These are phyloP conservation scores for Diploscapter pachys DNA, from an alignment of 1,140 invertebrate genomes.

Conservation along the genomic window DNA sequence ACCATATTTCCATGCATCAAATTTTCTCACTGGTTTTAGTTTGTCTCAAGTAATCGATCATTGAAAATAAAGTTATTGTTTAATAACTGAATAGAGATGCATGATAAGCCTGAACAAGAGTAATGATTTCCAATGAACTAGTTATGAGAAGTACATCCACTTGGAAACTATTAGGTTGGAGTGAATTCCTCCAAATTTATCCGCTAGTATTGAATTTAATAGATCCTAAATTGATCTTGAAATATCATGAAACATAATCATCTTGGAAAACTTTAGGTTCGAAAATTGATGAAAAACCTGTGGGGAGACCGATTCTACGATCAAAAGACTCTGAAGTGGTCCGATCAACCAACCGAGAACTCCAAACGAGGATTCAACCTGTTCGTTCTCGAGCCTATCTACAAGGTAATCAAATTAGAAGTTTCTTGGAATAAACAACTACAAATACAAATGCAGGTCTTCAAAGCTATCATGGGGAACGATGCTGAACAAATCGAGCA, in stretches of 20 bases:
- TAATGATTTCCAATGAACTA: too few species aligned
- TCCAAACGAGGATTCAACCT: slow-evolving; percentile 96
- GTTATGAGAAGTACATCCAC: too few species aligned
- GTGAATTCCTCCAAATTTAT: too few species aligned
- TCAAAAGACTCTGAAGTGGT: slow-evolving; percentile 93
- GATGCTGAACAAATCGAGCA: slow-evolving; percentile 86
- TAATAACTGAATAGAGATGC: too few species aligned
- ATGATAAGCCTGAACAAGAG: too few species aligned
- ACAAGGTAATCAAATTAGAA: slow-evolving; percentile 68
- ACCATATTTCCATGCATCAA: neutral
- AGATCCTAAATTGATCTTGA: too few species aligned
- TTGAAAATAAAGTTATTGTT: slow-evolving; percentile 63
- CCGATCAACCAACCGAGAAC: slow-evolving; percentile 75
- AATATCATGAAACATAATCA: too few species aligned
- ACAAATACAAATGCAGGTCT: slow-evolving; percentile 65
- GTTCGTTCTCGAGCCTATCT: slow-evolving; percentile 97
- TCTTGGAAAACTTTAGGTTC: slow-evolving; percentile 61
- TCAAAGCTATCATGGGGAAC: slow-evolving; percentile 95
- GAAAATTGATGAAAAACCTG: slow-evolving; percentile 86
- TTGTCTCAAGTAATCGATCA: neutral
- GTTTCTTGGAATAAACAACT: neutral
- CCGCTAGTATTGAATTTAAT: too few species aligned
- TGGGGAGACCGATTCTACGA: slow-evolving; percentile 99
- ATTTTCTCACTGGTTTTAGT: neutral
- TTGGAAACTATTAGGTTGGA: too few species aligned